Base-by-base conservation (phyloP, 2,888 invertebrate species). In the Eilema griseolum region DNA sequence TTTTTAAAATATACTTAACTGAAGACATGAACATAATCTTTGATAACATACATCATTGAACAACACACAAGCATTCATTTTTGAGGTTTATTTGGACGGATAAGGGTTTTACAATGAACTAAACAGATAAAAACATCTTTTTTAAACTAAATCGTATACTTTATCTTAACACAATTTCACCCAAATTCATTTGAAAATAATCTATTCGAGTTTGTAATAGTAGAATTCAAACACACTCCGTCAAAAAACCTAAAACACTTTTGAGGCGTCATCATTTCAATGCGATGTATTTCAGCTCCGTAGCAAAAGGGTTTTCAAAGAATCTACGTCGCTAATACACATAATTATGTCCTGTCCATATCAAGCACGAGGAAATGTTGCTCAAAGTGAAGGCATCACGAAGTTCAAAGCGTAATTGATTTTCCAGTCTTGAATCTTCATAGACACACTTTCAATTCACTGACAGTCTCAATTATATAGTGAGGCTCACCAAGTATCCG, bases 401-500 rank as follows among this genome's bases (percentile, higher is more conserved):
- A 67, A 72, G 63, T 71, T 74, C 74, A 71, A 56, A 67, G 72
- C n/a, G 14, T 57, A 66, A 71, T 73, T 66, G 69, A 69, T 76
- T 74, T 72, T 57, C 31, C 31, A 66, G 16, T 70, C 64, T 46
- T 59, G 41, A 72, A 69, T 66, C 69, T 76, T 70, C 77, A 74
- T 72, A 72, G 62, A 46, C 67, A 71, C 72, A 71, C 74, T 76
- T 74, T 77, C 66, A 37, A 67, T 75, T 75, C 72, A 80, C 75
- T 67, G 70, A 76, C 62, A 78, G 75, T 76, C 66, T 66, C 57
- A 57, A 71, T 52, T 75, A 37, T 66, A 52, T 41, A 16, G 12
- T 31, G 7, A 24, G 24, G 63, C 31, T 93, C 91, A 93, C 92
- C 92, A 93, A 70, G 86, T 88, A 46, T 93, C 92, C 16, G 93